A percentile compares a stretch with the other conserved stretches of the same genome.
phyloP scores from a whole-genome alignment of 2,797 vertebrate species.

The Enteromius thamalakanensis region DNA sequence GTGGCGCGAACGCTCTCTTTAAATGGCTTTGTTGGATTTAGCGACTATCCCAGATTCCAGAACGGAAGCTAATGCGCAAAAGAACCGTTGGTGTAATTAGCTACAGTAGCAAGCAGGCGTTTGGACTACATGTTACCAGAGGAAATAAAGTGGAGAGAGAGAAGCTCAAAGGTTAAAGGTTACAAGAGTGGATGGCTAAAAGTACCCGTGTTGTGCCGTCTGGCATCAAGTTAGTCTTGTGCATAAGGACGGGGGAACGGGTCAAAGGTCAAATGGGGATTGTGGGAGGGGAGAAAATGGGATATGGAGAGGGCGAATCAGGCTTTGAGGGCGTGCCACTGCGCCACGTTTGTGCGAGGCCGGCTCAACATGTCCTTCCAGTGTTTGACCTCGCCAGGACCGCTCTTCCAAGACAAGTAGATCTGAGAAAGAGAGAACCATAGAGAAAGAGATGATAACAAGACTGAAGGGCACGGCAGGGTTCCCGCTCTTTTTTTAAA shows the following conservation, averaged over 20 bases:
- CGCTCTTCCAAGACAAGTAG: slow-evolving; percentile 98
- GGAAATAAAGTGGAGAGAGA: slow-evolving; percentile 60
- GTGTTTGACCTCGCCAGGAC: slow-evolving; percentile 95
- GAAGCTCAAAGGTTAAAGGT: slow-evolving; percentile 75
- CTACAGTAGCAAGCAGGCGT: slow-evolving; percentile 40
- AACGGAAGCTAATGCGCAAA: background rate
- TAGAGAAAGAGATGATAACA: slow-evolving; percentile 15
- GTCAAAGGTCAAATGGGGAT: slow-evolving; percentile 57
- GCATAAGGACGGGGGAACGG: slow-evolving; percentile 79
- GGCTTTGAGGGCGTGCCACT: slow-evolving; percentile 98
- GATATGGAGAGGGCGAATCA: slow-evolving; percentile 76
- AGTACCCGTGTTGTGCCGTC: slow-evolving; percentile 86
- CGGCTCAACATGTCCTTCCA: slow-evolving; percentile 99
- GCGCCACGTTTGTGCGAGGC: slow-evolving; percentile 94
- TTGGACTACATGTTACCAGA: slow-evolving; percentile 57
- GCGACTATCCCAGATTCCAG: background rate
- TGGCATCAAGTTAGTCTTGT: slow-evolving; percentile 86
- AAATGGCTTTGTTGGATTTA: slow-evolving; percentile 56
- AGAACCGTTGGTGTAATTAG: slow-evolving; percentile 8
- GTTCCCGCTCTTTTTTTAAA: slow-evolving; percentile 19
- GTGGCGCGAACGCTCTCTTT: slow-evolving; percentile 4
- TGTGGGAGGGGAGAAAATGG: slow-evolving; percentile 52
- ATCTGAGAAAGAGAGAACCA: slow-evolving; percentile 77
- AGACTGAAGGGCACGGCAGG: background rate
- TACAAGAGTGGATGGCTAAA: slow-evolving; percentile 84